Conservation (phyloP, 2,797 vertebrate genomes). For the Oreochromis grahami region DNA sequence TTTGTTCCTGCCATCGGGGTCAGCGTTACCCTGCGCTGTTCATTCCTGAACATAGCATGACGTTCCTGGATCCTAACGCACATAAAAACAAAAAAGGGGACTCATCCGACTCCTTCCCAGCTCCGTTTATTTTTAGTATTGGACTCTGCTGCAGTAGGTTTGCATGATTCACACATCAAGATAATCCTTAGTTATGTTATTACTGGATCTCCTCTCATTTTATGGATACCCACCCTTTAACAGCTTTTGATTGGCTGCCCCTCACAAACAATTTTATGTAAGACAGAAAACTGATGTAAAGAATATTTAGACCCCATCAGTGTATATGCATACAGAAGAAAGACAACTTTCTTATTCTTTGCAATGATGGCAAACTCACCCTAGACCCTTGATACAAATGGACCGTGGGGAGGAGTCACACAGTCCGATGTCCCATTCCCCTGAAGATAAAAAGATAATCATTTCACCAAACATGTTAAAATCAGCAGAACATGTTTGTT, state of each 20-base stretch:
- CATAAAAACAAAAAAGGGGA: neutral
- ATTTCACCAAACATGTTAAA: neutral
- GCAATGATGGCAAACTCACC: slow-evolving; percentile 66
- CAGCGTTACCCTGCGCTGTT: slow-evolving; percentile 72
- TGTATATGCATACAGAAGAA: neutral
- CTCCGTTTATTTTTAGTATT: neutral
- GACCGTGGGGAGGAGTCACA: slow-evolving; percentile 64
- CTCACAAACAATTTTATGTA: neutral
- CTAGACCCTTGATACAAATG: slow-evolving; percentile 82
- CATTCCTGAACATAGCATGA: slow-evolving; percentile 82
- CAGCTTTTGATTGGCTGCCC: neutral
- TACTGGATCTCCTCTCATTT: neutral
- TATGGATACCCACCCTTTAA: neutral
- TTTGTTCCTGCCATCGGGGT: slow-evolving; percentile 75
- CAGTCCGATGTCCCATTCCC: slow-evolving; percentile 81
- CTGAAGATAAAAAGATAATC: slow-evolving; percentile 44
- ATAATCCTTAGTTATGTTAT: neutral
- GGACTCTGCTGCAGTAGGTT: neutral
- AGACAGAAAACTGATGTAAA: neutral
- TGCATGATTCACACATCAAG: neutral
- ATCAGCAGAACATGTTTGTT: neutral
- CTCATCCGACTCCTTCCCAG: neutral
- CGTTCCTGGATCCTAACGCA: slow-evolving; percentile 82
- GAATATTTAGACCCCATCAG: neutral
- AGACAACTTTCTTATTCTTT: neutral